Evolutionary conservation across 2,888 invertebrate genomes (phyloP).

Genomic region (Amblyteles armatorius): DNA sequence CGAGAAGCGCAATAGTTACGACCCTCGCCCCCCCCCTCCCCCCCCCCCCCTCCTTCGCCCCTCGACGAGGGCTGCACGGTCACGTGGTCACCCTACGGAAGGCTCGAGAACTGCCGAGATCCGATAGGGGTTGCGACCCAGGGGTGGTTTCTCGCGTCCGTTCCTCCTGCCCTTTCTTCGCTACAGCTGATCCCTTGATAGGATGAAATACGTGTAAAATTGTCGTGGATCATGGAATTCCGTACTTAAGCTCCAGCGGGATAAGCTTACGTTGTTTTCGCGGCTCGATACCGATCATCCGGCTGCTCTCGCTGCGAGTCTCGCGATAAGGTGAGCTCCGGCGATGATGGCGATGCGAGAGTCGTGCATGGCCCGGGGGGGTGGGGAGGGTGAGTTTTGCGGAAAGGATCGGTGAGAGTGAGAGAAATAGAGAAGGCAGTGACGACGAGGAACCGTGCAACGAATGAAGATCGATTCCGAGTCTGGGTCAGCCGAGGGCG

Average conservation of each 20-base stretch:
- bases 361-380: conserved; percentile 14
- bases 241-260: too few species aligned
- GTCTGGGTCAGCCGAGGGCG: conserved; percentile 84
- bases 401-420: conserved; percentile 30
- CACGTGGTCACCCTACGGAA: conserved; percentile 2
- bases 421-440: conserved; percentile 54
- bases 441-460: conserved; percentile 71
- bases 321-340: conserved; percentile 24
- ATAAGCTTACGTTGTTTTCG: not conserved
- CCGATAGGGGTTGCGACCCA: not conserved
- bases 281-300: not conserved
- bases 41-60: not conserved
- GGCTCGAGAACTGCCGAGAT: not conserved
- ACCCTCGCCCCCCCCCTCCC: not conserved
- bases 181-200: not conserved
- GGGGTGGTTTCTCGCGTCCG: not conserved
- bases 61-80: conserved; percentile 10
- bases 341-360: conserved; percentile 34
- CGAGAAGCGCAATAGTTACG: conserved; percentile 44
- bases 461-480: conserved; percentile 84
- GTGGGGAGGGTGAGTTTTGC: conserved; percentile 18
- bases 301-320: not conserved
- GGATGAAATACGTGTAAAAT: not conserved
- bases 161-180: not conserved
- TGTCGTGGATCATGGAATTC: not conserved